Evolutionary conservation across 2,797 vertebrate species (phyloP), one percentile per base, ranked within the genome.

Genomic region (Hirundo rustica): DNA sequence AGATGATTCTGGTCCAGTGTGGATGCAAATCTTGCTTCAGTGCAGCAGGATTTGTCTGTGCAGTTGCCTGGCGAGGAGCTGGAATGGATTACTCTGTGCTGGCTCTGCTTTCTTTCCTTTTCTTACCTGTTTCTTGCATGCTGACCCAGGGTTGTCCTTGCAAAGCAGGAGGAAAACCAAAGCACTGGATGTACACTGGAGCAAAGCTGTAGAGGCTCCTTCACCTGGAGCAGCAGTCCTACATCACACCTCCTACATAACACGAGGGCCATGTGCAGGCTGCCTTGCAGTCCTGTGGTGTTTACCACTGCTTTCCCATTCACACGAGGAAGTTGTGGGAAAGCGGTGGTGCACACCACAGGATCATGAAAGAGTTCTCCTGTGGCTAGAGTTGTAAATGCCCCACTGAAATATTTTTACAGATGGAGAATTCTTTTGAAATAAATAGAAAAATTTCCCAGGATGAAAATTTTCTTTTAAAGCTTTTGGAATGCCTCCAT

Each of bases 351-450:
- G 80, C 1, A 3, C 68, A 64, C 93, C 21, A 5, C 85, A 90
- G 82, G 91, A 50, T 92, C 96, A 93, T 95, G 93, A 97, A 96
- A 96, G 96, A 79, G 78, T 94, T 87, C 80, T 94, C 79, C 85
- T 93, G 92, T 61, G 87, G 92, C 89, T 96, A 5, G 19, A 81
- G 87, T 68, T 96, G 94, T 96, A 96, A 97, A 95, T 93, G 91
- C 86, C 91, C 92, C 91, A 51, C 85, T 82, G 94, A 97, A 96
- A 96, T 97, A 96, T 95, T 97, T 97, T 96, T 95, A 97, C 96
- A 97, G 97, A 97, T 97, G 97, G 96, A 95, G 94, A 89, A 95
- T 88, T 95, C 96, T 96, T 97, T 95, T 96, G 96, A 96, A 97
- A 97, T 94, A 96, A 97, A 97, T 92, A 95, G 96, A 91, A 93